Conservation (phyloP, 2,797 vertebrate genomes). For the Micropoecilia bifurca region DNA sequence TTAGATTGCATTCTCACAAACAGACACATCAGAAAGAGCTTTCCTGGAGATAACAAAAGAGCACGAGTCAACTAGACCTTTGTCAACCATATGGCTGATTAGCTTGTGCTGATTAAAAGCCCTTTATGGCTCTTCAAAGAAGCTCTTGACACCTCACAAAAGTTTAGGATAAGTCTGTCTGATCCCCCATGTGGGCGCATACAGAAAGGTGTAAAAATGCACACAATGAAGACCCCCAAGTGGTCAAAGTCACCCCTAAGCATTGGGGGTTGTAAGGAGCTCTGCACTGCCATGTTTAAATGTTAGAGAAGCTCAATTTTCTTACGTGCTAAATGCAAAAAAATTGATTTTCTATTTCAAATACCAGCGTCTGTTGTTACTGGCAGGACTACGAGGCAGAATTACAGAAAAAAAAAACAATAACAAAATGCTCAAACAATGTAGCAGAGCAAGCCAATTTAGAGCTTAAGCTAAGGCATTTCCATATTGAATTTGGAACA, state of each 20-base stretch:
- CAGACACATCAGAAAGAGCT: constrained; percentile 36
- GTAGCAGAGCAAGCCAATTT: constrained; percentile 35
- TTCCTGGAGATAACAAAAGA: constrained; percentile 61
- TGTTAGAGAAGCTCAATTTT: constrained; percentile 25
- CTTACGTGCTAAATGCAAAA: constrained; percentile 35
- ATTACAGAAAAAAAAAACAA: constrained; percentile 36
- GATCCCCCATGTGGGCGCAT: constrained; percentile 48
- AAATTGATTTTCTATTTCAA: constrained; percentile 34
- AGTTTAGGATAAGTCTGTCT: constrained; percentile 67
- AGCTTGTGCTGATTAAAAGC: constrained; percentile 73
- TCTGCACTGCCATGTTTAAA: constrained; percentile 26
- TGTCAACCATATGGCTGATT: constrained; percentile 77
- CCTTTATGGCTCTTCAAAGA: constrained; percentile 69
- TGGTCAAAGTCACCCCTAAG: constrained; percentile 28
- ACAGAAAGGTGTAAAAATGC: constrained; percentile 70
- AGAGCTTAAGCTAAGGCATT: constrained; percentile 39
- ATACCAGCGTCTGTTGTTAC: constrained; percentile 26
- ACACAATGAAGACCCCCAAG: constrained; percentile 45
- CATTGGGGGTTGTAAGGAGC: constrained; percentile 32
- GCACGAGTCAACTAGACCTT: constrained; percentile 62
- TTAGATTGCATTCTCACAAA: constrained; percentile 20
- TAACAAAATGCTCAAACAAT: constrained; percentile 43
- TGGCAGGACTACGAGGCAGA: constrained; percentile 29
- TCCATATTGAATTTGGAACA: constrained; percentile 44
- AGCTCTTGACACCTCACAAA: constrained; percentile 70